Conservation (phyloP, 2,113 vertebrate species). For the Embiotoca jacksoni region DNA sequence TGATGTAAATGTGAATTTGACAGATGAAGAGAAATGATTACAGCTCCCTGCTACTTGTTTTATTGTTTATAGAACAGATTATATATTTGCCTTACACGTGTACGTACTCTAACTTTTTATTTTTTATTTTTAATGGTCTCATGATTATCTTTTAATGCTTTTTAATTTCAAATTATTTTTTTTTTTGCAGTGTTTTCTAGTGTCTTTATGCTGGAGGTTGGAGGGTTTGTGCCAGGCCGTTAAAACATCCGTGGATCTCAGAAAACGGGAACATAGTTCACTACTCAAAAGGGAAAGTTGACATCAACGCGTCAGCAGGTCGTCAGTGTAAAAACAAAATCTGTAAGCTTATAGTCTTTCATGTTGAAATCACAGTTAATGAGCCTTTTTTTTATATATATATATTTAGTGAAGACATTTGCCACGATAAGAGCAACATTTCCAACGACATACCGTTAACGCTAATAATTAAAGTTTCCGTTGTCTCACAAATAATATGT, state of each 20-base stretch:
- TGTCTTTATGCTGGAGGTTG: constrained; percentile 33
- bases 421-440: constrained; percentile 19
- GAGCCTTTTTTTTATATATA: constrained; percentile 2
- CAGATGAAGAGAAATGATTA: constrained; percentile 68
- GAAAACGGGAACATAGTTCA: constrained; percentile 49
- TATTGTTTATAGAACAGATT: constrained; percentile 80
- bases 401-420: background rate
- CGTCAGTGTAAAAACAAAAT: constrained; percentile 11
- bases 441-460: background rate
- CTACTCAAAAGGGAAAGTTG: constrained; percentile 70
- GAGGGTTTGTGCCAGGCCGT: constrained; percentile 48
- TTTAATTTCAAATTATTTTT: constrained; percentile 63
- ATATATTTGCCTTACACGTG: constrained; percentile 82
- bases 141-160: constrained; percentile 75
- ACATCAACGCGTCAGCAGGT: constrained; percentile 40
- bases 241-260: constrained; percentile 59
- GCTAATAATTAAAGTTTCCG: background rate
- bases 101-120: constrained; percentile 61
- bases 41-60: constrained; percentile 69
- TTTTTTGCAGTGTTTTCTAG: constrained; percentile 77
- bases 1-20: constrained; percentile 81
- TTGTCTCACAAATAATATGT: background rate
- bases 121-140: constrained; percentile 68
- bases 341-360: constrained; percentile 40
- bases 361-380: constrained; percentile 55